Conservation (phyloP, 2,113 vertebrate species). For the Notiomystis cincta region DNA sequence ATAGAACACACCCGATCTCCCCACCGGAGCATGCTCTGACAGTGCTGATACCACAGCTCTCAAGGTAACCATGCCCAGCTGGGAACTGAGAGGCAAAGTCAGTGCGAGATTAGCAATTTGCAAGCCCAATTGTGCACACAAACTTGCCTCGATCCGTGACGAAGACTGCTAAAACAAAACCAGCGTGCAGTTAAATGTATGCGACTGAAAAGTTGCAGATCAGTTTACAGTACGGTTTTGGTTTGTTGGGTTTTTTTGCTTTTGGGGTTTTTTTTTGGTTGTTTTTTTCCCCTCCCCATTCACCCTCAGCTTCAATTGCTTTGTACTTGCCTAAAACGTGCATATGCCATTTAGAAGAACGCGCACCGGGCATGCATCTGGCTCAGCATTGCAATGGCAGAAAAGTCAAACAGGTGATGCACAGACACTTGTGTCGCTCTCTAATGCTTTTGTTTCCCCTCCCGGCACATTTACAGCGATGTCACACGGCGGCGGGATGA, state of each 20-base stretch:
- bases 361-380: background rate
- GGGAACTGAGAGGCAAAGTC: slow-evolving; percentile 65
- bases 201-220: slow-evolving; percentile 35
- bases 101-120: slow-evolving; percentile 57
- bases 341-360: background rate
- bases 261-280: background rate
- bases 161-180: slow-evolving; percentile 44
- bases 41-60: slow-evolving; percentile 63
- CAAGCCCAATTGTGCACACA: slow-evolving; percentile 55
- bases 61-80: slow-evolving; percentile 72
- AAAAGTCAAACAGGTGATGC: slow-evolving; percentile 7
- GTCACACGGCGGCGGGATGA: background rate
- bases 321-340: slow-evolving; percentile 30
- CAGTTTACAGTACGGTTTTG: background rate
- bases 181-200: slow-evolving; percentile 41
- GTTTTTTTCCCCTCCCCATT: background rate
- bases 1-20: slow-evolving; percentile 71
- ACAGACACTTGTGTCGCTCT: background rate
- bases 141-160: slow-evolving; percentile 45
- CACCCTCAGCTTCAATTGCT: background rate
- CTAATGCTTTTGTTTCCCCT: background rate
- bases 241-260: background rate
- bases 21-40: slow-evolving; percentile 68
- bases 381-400: background rate
- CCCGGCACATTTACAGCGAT: background rate